Evolutionary conservation across 2,888 invertebrate species (phyloP).

Genomic region (Metallyticus violacea): DNA sequence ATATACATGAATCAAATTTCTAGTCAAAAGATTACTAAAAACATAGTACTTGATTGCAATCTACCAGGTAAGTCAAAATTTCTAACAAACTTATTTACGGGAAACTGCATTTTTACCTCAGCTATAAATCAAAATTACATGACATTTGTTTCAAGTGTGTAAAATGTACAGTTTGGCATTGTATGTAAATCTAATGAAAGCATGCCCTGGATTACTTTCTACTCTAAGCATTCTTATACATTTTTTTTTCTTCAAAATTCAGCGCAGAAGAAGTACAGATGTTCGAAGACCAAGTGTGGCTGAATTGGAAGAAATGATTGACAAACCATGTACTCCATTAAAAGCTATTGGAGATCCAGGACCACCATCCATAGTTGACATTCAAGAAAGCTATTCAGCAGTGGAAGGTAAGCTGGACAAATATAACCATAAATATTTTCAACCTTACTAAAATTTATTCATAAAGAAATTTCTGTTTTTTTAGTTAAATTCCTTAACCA

Average conservation of each 20-base stretch:
- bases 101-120: too few relatives aligned
- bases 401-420: slow-evolving; percentile 74
- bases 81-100: too few relatives aligned
- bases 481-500: too few relatives aligned
- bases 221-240: background rate
- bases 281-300: slow-evolving; percentile 86
- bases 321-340: slow-evolving; percentile 87
- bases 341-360: slow-evolving; percentile 75
- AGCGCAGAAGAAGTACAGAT: slow-evolving; percentile 85
- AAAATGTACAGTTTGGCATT: too few relatives aligned
- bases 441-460: too few relatives aligned
- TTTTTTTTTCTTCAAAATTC: slow-evolving; percentile 36
- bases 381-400: slow-evolving; percentile 92
- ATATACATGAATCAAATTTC: background rate
- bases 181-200: background rate
- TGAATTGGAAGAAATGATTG: slow-evolving; percentile 85
- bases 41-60: background rate
- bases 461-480: too few relatives aligned
- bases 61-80: background rate
- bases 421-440: too few relatives aligned
- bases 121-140: too few relatives aligned
- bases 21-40: background rate
- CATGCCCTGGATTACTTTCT: background rate
- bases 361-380: slow-evolving; percentile 87
- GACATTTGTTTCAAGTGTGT: too few relatives aligned